Percentiles rank a stretch among this genome's conserved stretches.
Evolutionary conservation across 2,888 invertebrate species (phyloP).

Genomic region (Eucriotettix oculatus): DNA sequence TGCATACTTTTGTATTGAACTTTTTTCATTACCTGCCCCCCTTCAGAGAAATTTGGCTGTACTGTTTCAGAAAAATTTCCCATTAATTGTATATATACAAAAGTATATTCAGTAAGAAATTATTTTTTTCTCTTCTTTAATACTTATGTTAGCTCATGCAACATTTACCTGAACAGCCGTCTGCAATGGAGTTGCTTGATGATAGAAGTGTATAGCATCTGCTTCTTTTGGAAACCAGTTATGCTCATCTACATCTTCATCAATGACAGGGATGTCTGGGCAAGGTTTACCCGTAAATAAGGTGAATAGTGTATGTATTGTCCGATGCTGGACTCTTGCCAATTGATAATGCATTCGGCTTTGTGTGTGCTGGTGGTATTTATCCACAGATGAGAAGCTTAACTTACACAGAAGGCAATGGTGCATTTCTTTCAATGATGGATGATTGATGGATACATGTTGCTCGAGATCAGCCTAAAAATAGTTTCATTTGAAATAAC

Average conservation of each 20-base stretch:
- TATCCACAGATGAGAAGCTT: constrained; percentile 24
- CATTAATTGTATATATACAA: too few relatives aligned
- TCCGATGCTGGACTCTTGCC: constrained; percentile 25
- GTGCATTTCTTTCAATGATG: constrained; percentile 11
- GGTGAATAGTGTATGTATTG: constrained; percentile 26
- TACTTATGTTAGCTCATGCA: too few relatives aligned
- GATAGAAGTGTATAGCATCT: constrained; percentile 16
- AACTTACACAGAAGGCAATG: constrained; percentile 25
- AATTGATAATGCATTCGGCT: constrained; percentile 26
- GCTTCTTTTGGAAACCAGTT: constrained; percentile 15
- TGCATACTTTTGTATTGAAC: too few relatives aligned
- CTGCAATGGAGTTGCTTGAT: constrained; percentile 24
- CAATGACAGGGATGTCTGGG: constrained; percentile 23
- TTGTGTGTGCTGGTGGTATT: constrained; percentile 22
- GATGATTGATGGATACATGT: constrained; percentile 2
- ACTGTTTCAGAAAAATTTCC: too few relatives aligned
- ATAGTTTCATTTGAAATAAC: too few relatives aligned
- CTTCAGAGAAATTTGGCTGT: too few relatives aligned
- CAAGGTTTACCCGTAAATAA: constrained; percentile 26
- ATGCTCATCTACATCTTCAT: constrained; percentile 19
- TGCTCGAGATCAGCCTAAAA: too few relatives aligned
- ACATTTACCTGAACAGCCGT: constrained; percentile 24
- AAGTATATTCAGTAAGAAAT: too few relatives aligned
- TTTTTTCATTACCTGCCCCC: too few relatives aligned
- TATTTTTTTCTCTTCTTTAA: too few relatives aligned